phyloP scores from a whole-genome alignment of 2,797 vertebrate genomes.

The Urosaurus nigricauda region DNA sequence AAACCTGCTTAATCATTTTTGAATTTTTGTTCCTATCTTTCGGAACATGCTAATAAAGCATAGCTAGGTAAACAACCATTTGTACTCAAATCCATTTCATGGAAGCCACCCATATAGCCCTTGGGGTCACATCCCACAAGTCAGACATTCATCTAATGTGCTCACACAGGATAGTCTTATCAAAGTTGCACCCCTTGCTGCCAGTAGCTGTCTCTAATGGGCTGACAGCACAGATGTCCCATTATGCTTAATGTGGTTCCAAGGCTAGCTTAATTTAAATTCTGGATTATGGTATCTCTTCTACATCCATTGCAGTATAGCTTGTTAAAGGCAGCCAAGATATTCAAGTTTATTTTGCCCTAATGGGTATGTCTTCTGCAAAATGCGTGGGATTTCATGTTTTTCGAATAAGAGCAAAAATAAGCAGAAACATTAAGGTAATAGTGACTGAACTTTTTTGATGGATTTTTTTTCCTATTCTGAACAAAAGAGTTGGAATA shows the following conservation, averaged over 20 bases:
- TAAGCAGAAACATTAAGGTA: neutral
- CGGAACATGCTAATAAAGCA: neutral
- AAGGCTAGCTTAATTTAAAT: slow-evolving; percentile 14
- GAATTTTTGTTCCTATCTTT: slow-evolving; percentile 12
- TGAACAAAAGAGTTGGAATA: neutral
- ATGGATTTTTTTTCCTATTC: neutral
- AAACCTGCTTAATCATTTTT: slow-evolving; percentile 1
- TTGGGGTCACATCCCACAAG: neutral
- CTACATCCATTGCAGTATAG: neutral
- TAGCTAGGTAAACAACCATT: slow-evolving; percentile 7
- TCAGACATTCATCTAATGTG: neutral
- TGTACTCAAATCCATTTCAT: slow-evolving; percentile 19
- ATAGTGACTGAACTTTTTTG: neutral
- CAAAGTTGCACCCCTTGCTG: slow-evolving; percentile 1
- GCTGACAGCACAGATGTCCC: slow-evolving; percentile 22
- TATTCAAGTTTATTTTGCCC: neutral
- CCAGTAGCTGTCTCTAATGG: slow-evolving; percentile 2
- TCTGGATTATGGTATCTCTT: slow-evolving; percentile 11
- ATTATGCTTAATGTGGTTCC: neutral
- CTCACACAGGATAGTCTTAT: neutral
- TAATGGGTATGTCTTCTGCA: neutral
- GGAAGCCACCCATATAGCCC: neutral
- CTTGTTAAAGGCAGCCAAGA: neutral
- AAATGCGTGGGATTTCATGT: neutral
- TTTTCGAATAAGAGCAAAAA: neutral